Percentiles rank a stretch among this genome's conserved stretches.
These are phyloP conservation scores for Acanthosoma haemorrhoidale DNA, from an alignment of 2,888 invertebrate genomes.

Conservation along the genomic window DNA sequence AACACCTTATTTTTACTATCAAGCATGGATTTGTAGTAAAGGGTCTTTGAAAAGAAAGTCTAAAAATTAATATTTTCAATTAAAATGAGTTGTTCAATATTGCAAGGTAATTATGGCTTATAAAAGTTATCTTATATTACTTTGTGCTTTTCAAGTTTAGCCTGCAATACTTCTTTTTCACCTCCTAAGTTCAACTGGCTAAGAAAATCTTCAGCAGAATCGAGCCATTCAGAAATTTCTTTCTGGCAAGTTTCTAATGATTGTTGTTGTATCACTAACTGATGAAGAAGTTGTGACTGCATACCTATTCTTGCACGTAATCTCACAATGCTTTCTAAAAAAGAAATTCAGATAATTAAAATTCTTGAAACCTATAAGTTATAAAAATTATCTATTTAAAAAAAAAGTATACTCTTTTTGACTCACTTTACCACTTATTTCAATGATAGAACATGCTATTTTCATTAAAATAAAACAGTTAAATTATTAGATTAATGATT, in stretches of 20 bases:
- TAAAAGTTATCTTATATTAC: slow-evolving; percentile 42
- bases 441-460: too few relatives aligned
- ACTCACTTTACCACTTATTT: too few relatives aligned
- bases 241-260: slow-evolving; percentile 79
- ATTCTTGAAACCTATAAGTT: not conserved
- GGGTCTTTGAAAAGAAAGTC: slow-evolving; percentile 78
- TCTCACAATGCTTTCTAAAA: slow-evolving; percentile 68
- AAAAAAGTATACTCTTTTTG: too few relatives aligned
- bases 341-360: not conserved
- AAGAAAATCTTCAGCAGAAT: slow-evolving; percentile 72
- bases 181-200: slow-evolving; percentile 55
- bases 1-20: slow-evolving; percentile 93
- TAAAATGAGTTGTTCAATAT: not conserved
- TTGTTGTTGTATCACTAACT: slow-evolving; percentile 80
- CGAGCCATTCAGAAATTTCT: slow-evolving; percentile 82
- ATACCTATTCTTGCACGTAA: slow-evolving; percentile 77
- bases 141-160: slow-evolving; percentile 74
- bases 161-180: slow-evolving; percentile 66
- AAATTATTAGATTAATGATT: not conserved
- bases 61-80: slow-evolving; percentile 18
- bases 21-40: slow-evolving; percentile 88
- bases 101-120: not conserved
- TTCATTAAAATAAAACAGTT: not conserved
- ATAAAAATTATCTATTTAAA: too few relatives aligned
- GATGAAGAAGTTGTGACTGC: slow-evolving; percentile 75